Conservation (phyloP, 2,113 vertebrate genomes). For the Phylloscopus trochilus region DNA sequence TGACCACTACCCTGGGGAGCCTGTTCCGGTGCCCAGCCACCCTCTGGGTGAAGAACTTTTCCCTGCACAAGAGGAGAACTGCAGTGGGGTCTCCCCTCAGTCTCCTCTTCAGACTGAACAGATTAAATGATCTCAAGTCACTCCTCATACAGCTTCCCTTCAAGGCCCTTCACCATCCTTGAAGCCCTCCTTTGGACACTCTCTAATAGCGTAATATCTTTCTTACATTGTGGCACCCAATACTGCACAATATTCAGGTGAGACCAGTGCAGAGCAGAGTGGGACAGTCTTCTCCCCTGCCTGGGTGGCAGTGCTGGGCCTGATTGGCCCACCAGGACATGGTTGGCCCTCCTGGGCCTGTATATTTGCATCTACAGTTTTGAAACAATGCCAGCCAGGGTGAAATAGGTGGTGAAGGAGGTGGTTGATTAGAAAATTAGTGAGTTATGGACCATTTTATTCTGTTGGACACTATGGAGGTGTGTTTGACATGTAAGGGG, state of each 20-base stretch:
- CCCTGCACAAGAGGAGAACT: background rate
- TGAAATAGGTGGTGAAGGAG: background rate
- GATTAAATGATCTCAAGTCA: background rate
- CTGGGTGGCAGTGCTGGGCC: background rate
- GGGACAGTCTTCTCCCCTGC: background rate
- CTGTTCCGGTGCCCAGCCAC: background rate
- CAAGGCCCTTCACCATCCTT: background rate
- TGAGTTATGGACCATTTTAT: background rate
- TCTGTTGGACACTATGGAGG: background rate
- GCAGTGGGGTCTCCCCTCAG: background rate
- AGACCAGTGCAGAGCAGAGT: background rate
- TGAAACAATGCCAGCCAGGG: background rate
- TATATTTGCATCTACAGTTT: background rate
- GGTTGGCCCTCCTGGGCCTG: background rate
- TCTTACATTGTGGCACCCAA: too few relatives aligned
- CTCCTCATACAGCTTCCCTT: background rate
- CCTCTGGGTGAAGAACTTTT: background rate
- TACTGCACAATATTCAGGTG: background rate
- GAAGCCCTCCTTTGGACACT: background rate
- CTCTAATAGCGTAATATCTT: too few relatives aligned
- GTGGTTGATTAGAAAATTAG: background rate
- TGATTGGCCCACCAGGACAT: background rate
- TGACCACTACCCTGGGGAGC: background rate
- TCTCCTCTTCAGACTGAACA: background rate
- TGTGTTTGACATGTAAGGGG: background rate